These are phyloP conservation scores for Ispidina lecontei DNA, from an alignment of 2,797 vertebrate genomes.

Conservation along the genomic window DNA sequence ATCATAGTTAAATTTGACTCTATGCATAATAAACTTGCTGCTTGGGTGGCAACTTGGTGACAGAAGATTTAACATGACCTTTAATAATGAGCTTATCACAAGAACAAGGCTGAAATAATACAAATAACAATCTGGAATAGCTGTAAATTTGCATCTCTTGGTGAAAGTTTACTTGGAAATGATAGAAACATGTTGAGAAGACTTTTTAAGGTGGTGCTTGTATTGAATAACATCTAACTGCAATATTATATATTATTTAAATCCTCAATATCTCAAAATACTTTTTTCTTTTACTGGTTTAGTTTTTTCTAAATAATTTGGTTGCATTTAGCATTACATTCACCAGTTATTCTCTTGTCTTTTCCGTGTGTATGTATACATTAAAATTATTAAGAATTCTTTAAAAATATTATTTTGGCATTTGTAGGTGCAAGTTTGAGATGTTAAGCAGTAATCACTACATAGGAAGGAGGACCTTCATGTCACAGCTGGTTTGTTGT, in stretches of 20 bases:
- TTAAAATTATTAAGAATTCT: not conserved
- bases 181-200: not conserved
- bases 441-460: not conserved
- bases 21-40: not conserved
- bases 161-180: not conserved
- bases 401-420: not conserved
- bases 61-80: not conserved
- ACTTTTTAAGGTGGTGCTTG: not conserved
- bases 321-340: rapidly evolving
- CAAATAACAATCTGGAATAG: not conserved
- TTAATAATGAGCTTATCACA: not conserved
- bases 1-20: not conserved
- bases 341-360: not conserved
- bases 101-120: not conserved
- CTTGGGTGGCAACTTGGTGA: not conserved
- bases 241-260: not conserved
- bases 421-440: not conserved
- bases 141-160: not conserved
- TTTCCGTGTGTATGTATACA: not conserved
- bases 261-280: not conserved
- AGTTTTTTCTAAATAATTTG: not conserved
- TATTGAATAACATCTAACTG: not conserved
- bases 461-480: not conserved
- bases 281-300: not conserved
- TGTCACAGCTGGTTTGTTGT: not conserved